Base-by-base conservation (phyloP, 1,140 invertebrate genomes). In the Zaprionus camerounensis region DNA sequence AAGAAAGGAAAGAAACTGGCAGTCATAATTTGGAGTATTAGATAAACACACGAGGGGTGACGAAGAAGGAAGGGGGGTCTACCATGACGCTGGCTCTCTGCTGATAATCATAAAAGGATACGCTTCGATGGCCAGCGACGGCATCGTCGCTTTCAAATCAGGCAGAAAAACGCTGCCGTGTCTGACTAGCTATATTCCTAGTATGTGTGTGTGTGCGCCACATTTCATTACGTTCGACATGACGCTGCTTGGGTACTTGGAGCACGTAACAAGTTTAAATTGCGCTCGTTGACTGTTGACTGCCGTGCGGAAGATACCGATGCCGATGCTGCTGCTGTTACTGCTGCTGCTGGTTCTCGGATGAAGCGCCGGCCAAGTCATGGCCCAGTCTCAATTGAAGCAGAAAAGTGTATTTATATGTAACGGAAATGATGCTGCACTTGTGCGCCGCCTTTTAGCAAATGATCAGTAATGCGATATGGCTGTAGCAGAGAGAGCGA, bases 251-350 rank as follows among this genome's bases (percentile, higher is more conserved):
- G 63, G 58, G 75, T 68, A 71, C 73, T 81, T 77, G 79, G 67
- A 76, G 84, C 85, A 90, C 85, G 85, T 90, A 90, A 90, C 85
- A 90, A 90, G 85, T 90, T 90, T 90, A 90, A 90, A 90, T 90
- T 90, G 85, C 85, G 85, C 85, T 90, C 85, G 85, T 90, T 90
- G 85, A 88, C 83, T 87, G 84, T 88, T 88, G 84, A 88, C 84
- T 88, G 85, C 85, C 81, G 81, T 88, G 77, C 84, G 81, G 84
- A 88, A 87, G 83, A 87, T 88, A 77, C 56, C 77, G 72, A 68
- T 71, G 71, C 31, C 28, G 61, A 63, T 56, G 63, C 63, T 13
- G 68, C 61, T 71, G 72, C 44, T 57, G 51, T 46, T 71, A 59
- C 46, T 55, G 56, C 56, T 56, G 66, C 46, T 59, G 64, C 56